These are phyloP conservation scores for Zosterops hypoxanthus DNA, from an alignment of 2,113 vertebrate species.

Conservation along the genomic window DNA sequence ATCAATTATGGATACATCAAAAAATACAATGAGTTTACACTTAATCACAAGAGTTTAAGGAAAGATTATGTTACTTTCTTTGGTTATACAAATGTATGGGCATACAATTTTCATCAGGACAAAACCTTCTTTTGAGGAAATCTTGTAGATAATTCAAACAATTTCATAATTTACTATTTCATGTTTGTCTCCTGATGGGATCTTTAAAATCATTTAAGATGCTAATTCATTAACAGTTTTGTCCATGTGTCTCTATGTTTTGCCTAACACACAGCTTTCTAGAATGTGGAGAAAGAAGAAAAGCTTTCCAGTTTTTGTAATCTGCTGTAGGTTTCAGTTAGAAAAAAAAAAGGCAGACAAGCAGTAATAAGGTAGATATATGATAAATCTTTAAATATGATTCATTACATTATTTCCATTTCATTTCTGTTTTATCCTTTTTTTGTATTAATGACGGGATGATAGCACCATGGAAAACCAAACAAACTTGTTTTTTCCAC, in stretches of 20 bases:
- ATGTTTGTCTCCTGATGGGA: neutral
- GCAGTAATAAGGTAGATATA: neutral
- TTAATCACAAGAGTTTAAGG: neutral
- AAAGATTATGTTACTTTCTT: neutral
- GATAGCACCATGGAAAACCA: neutral
- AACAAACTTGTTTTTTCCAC: neutral
- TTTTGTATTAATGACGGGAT: neutral
- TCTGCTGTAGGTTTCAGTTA: neutral
- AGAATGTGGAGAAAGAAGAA: neutral
- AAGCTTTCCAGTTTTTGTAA: neutral
- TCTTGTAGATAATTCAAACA: neutral
- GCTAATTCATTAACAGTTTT: neutral
- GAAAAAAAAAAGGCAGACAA: neutral
- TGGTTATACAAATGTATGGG: neutral
- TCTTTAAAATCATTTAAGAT: conserved; percentile 4
- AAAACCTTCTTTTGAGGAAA: neutral
- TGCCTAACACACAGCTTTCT: neutral
- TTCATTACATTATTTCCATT: neutral
- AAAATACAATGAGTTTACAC: neutral
- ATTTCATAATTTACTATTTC: neutral
- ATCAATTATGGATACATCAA: conserved; percentile 47
- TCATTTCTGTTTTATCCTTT: neutral
- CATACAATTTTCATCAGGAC: neutral
- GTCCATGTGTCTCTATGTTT: neutral
- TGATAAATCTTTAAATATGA: neutral